These are phyloP conservation scores for Dinocampus coccinellae DNA, from an alignment of 2,888 invertebrate genomes.

Conservation along the genomic window DNA sequence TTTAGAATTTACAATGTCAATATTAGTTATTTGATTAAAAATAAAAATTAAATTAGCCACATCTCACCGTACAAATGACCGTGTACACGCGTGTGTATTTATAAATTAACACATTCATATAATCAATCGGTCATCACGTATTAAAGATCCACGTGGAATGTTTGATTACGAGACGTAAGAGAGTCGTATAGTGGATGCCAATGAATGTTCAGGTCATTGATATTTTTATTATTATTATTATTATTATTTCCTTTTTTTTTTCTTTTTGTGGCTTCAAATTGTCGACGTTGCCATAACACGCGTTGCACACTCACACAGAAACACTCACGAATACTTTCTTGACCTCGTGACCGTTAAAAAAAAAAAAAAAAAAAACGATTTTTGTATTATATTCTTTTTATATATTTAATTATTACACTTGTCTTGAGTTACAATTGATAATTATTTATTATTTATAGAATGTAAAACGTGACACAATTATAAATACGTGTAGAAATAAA, in stretches of 20 bases:
- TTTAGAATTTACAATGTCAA: too few species aligned
- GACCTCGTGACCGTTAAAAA: conserved; percentile 27
- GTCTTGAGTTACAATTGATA: background rate
- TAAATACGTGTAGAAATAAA: too few species aligned
- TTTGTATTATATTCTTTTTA: background rate
- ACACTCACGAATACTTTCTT: conserved; percentile 21
- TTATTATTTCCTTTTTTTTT: too few species aligned
- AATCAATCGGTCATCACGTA: conserved; percentile 16
- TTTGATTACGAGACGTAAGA: conserved; percentile 25
- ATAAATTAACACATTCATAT: background rate
- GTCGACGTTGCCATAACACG: conserved; percentile 10
- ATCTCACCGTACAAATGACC: background rate
- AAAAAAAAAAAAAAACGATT: background rate
- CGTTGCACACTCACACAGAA: too few species aligned
- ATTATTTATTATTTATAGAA: background rate
- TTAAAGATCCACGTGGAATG: conserved; percentile 16
- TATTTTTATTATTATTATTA: too few species aligned
- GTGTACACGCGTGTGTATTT: background rate
- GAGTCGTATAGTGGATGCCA: conserved; percentile 2
- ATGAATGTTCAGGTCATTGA: conserved; percentile 28
- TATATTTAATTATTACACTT: conserved; percentile 1
- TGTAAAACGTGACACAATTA: background rate
- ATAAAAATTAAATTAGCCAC: background rate
- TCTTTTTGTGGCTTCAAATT: conserved; percentile 8
- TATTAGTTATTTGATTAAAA: too few species aligned